Evolutionary conservation across 2,113 vertebrate species (phyloP).

Genomic region (Taxidea taxus): DNA sequence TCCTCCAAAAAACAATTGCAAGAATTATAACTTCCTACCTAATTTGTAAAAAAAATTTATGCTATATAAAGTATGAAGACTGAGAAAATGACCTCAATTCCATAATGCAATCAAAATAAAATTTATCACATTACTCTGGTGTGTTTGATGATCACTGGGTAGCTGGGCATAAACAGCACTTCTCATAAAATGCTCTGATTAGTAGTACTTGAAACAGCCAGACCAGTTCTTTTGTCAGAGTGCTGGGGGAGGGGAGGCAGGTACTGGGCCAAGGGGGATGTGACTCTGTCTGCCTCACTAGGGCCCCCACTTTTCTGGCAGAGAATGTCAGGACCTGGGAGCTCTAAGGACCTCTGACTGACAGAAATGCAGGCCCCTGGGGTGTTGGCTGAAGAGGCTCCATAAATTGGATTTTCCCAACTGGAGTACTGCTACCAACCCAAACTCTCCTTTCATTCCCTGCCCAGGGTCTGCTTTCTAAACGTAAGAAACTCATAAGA

Average conservation of each 20-base stretch:
- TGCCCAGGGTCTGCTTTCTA: neutral
- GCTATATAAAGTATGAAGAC: slow-evolving; percentile 9
- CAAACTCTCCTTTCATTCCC: neutral
- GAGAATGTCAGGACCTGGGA: neutral
- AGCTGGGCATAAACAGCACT: neutral
- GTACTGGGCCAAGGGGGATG: neutral
- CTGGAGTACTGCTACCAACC: neutral
- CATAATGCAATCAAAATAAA: neutral
- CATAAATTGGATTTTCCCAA: neutral
- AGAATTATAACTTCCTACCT: slow-evolving; percentile 28
- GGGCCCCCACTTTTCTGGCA: neutral
- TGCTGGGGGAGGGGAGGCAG: neutral
- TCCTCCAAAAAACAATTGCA: neutral
- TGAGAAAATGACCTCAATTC: slow-evolving; percentile 32
- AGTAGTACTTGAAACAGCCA: neutral
- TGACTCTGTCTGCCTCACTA: neutral
- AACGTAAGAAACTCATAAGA: neutral
- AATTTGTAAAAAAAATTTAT: neutral
- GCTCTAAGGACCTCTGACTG: neutral
- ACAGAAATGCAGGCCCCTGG: neutral
- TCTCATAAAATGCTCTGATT: neutral
- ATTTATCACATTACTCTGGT: neutral
- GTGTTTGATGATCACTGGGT: neutral
- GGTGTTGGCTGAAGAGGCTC: neutral
- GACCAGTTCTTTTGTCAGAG: neutral